phyloP scores from a whole-genome alignment of 2,888 invertebrate species.

The Lithodes maja region DNA sequence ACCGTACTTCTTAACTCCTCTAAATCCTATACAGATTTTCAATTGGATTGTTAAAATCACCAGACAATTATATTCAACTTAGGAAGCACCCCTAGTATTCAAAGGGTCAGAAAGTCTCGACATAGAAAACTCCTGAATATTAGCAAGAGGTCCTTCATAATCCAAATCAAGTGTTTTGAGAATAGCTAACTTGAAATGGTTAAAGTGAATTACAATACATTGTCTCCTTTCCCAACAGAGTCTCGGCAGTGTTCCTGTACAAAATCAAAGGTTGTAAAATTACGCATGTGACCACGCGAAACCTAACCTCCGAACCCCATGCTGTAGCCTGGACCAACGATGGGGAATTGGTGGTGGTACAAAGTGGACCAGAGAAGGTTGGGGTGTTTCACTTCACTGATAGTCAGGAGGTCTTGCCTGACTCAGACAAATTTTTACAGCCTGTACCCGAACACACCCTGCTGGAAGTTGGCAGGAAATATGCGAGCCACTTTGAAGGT shows the following conservation, averaged over 20 bases:
- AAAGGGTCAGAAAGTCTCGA: no score
- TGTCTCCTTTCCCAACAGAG: not conserved
- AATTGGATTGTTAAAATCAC: no score
- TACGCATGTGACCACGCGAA: not conserved
- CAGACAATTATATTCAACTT: no score
- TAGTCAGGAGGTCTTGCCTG: no score
- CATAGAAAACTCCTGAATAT: no score
- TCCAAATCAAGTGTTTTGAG: no score
- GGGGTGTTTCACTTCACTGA: not conserved
- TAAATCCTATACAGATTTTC: no score
- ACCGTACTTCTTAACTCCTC: no score
- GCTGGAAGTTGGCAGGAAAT: slow-evolving; percentile 15
- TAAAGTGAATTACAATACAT: no score
- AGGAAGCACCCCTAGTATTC: no score
- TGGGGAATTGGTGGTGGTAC: not conserved
- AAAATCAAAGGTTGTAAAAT: not conserved
- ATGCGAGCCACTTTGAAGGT: slow-evolving; percentile 28
- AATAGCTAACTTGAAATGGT: no score
- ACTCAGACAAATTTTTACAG: not conserved
- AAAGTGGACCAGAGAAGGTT: not conserved
- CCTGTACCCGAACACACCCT: slow-evolving; percentile 19
- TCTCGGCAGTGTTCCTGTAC: slow-evolving; percentile 22
- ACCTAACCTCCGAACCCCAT: not conserved
- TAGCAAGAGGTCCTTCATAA: no score
- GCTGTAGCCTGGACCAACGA: not conserved